Conservation (phyloP, 2,797 vertebrate species). For the Perodicticus potto region DNA sequence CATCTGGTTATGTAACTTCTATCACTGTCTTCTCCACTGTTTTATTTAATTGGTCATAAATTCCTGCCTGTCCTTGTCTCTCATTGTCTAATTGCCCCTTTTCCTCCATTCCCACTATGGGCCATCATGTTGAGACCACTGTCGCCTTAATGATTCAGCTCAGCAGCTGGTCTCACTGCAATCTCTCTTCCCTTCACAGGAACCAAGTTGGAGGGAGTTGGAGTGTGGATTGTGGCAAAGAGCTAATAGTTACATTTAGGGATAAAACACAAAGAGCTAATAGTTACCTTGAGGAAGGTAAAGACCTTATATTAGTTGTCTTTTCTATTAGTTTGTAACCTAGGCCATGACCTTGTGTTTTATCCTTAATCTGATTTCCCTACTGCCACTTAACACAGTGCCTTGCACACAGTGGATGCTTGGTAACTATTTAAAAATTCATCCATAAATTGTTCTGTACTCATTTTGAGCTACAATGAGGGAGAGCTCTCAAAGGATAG, state of each 20-base stretch:
- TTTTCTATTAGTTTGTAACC: slow-evolving; percentile 21
- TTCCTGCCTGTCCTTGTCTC: neutral
- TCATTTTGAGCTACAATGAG: slow-evolving; percentile 46
- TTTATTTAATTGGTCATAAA: neutral
- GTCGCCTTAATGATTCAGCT: neutral
- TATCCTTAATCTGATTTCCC: neutral
- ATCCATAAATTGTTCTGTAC: slow-evolving; percentile 1
- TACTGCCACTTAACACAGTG: neutral
- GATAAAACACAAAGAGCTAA: too few species aligned
- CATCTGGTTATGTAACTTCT: neutral
- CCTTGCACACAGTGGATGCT: neutral
- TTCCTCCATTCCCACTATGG: neutral
- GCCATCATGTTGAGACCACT: neutral
- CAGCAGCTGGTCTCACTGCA: neutral
- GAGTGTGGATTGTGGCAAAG: too few species aligned
- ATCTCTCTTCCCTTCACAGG: neutral
- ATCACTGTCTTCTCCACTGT: neutral
- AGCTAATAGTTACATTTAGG: too few species aligned
- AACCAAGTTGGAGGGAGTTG: neutral
- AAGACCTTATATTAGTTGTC: too few species aligned
- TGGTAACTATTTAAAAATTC: slow-evolving; percentile 50
- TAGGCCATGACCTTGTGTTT: neutral
- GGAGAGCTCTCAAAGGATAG: neutral
- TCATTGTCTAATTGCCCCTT: neutral
- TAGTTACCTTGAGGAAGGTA: too few species aligned